Conservation (phyloP, 2,888 invertebrate species). For the Mythimna ferrago region DNA sequence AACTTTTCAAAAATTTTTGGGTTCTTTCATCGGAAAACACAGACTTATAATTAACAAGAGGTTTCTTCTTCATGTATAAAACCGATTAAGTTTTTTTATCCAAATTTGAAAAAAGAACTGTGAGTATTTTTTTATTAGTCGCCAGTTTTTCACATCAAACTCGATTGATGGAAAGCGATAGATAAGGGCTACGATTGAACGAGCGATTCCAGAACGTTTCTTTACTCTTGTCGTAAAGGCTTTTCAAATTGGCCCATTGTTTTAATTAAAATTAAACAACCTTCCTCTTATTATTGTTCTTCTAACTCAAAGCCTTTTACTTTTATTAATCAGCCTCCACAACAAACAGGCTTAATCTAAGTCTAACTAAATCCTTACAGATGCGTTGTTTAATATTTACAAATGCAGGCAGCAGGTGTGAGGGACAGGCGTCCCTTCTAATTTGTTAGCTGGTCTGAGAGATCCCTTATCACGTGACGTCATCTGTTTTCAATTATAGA, state of each 20-base stretch:
- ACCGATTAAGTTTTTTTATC: too few species aligned
- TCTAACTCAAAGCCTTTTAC: background rate
- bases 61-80: too few species aligned
- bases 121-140: too few species aligned
- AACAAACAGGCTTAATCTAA: slow-evolving; percentile 21
- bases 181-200: too few species aligned
- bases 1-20: background rate
- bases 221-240: background rate
- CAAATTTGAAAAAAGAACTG: too few species aligned
- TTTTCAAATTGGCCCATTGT: background rate
- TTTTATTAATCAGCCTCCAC: slow-evolving; percentile 20
- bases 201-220: too few species aligned
- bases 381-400: slow-evolving; percentile 66
- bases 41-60: too few species aligned
- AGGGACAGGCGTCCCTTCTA: slow-evolving; percentile 75
- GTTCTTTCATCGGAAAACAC: background rate
- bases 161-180: too few species aligned
- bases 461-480: slow-evolving; percentile 75
- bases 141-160: too few species aligned
- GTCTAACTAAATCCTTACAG: slow-evolving; percentile 53
- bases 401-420: slow-evolving; percentile 76
- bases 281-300: background rate
- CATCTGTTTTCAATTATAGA: slow-evolving; percentile 65
- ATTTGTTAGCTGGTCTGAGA: slow-evolving; percentile 77
- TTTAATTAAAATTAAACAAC: background rate